Evolutionary conservation across 1,140 invertebrate genomes (phyloP).

Genomic region (Ladona fulva): DNA sequence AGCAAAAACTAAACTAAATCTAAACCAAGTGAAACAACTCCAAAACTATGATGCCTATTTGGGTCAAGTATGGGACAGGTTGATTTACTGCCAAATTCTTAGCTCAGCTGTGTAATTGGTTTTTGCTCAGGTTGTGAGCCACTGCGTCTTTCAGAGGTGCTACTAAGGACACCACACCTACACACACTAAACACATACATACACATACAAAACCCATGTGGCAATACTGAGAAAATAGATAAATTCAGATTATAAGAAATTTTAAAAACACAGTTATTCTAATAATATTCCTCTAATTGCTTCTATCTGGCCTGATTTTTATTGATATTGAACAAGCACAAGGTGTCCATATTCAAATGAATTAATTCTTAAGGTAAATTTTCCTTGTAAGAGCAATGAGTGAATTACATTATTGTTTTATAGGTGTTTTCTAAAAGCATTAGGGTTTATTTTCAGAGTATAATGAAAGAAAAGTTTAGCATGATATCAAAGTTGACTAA

Average conservation of each 20-base stretch:
- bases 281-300: not conserved
- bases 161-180: not conserved
- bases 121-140: slow-evolving; percentile 3
- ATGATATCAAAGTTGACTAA: too few species aligned
- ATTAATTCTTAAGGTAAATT: not conserved
- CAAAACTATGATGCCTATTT: not conserved
- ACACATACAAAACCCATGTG: not conserved
- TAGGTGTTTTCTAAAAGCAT: too few species aligned
- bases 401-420: not conserved
- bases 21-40: not conserved
- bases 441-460: too few species aligned
- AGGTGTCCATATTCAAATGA: not conserved
- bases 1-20: too few species aligned
- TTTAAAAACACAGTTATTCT: not conserved
- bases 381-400: not conserved
- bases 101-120: not conserved
- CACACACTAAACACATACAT: too few species aligned
- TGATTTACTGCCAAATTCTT: slow-evolving; percentile 1
- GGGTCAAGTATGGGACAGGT: not conserved
- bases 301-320: slow-evolving; percentile 1
- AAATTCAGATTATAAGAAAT: not conserved
- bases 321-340: not conserved
- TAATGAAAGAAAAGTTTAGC: too few species aligned
- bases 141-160: not conserved
- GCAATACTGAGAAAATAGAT: not conserved